Evolutionary conservation across 2,888 invertebrate genomes (phyloP).

Genomic region (Spicauda simplicius): DNA sequence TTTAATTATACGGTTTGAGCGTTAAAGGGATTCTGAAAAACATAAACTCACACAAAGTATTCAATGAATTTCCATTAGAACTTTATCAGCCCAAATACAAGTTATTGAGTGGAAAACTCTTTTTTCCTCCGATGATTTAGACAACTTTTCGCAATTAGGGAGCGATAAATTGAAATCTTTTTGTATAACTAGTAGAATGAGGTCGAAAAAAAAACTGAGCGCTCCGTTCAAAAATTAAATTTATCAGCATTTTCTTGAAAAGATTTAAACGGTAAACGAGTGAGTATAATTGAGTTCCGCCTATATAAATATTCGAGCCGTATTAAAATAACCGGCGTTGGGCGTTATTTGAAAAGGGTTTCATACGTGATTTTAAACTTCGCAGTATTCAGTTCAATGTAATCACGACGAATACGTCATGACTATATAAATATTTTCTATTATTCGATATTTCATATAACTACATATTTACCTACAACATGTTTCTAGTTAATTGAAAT

Average conservation of each 20-base stretch:
- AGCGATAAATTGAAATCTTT: constrained; percentile 28
- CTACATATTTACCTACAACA: too few relatives aligned
- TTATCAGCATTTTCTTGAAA: constrained; percentile 1
- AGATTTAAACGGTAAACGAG: constrained; percentile 1
- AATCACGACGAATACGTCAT: neutral
- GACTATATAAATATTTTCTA: too few relatives aligned
- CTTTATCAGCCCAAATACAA: constrained; percentile 29
- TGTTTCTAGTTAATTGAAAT: too few relatives aligned
- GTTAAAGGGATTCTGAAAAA: constrained; percentile 24
- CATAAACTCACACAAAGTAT: constrained; percentile 16
- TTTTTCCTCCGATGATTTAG: constrained; percentile 24
- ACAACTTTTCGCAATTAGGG: constrained; percentile 33
- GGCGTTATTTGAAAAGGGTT: constrained; percentile 2
- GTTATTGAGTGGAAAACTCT: constrained; percentile 35
- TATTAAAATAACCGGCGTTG: neutral
- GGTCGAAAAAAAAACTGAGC: constrained; percentile 12
- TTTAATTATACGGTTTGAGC: constrained; percentile 13
- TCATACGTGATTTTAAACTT: constrained; percentile 1
- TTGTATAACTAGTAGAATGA: constrained; percentile 23
- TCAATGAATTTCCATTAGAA: constrained; percentile 24
- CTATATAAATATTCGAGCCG: neutral
- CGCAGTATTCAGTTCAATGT: too few relatives aligned
- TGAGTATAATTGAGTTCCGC: neutral
- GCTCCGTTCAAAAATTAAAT: constrained; percentile 13
- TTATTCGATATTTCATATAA: too few relatives aligned